Evolutionary conservation across 2,888 invertebrate species (phyloP), one percentile per base, ranked within the genome.

Genomic region (Ecliptopera silaceata): DNA sequence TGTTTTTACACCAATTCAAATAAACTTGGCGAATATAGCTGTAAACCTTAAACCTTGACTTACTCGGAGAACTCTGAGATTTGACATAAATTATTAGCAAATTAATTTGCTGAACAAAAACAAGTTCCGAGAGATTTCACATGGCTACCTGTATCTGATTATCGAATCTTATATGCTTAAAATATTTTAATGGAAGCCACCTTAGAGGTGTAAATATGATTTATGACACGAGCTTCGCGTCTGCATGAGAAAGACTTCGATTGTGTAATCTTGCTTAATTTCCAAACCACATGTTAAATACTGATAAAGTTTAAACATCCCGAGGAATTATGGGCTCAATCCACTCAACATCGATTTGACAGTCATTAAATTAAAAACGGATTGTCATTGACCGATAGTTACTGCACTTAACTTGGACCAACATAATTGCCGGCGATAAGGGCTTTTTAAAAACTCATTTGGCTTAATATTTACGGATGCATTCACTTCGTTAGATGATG

Each of bases 361-460:
- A 83, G 77, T 73, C 66, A 78, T 84, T 82, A 82, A 86, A 87
- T 87, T 87, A 85, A 84, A 86, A 82, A 80, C 66, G 66, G 69
- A 79, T 79, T 79, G 84, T 79, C 77, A 80, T 78, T 75, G 74
- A 74, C 70, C 66, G 71, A 72, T 69, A 69, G 71, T 78, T 81
- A 78, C 79, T 73, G 75, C 82, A 81, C 78, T 83, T 82, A 81
- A 75, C 83, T 77, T 71, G 59, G 52, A 67, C 64, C 70, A 69
- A 72, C 74, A 69, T 80, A 80, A 83, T 82, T 81, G 74, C 66
- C 64, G 66, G 56, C 61, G 74, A 80, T 81, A 81, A 80, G 74
- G 79, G 69, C 72, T 70, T 78, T 77, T 80, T 79, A 82, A 82
- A 82, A 80, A 79, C 79, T 75, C 74, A 81, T 78, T 80, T 80